Evolutionary conservation across 2,113 vertebrate genomes (phyloP).

Genomic region (Syngnathus typhle): DNA sequence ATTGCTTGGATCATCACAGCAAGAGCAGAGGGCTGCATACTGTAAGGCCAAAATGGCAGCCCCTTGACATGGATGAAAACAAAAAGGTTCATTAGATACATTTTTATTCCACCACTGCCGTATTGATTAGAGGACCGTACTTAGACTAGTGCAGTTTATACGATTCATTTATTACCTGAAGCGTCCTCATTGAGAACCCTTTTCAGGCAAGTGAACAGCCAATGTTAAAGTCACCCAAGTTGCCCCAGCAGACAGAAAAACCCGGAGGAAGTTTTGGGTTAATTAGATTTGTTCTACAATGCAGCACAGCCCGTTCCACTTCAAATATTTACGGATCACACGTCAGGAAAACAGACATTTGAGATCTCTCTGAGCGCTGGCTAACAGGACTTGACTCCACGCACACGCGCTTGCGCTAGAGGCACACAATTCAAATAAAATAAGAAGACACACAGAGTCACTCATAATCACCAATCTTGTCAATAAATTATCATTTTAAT

Average conservation of each 20-base stretch:
- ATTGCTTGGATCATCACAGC: too few species aligned
- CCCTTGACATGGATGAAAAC: too few species aligned
- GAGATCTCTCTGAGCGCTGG: slow-evolving; percentile 59
- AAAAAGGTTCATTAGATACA: too few species aligned
- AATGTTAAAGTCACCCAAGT: slow-evolving; percentile 44
- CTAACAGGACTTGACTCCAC: slow-evolving; percentile 47
- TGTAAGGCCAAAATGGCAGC: too few species aligned
- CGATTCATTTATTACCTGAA: neutral
- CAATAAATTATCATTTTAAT: neutral
- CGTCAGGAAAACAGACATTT: slow-evolving; percentile 70
- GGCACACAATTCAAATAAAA: slow-evolving; percentile 23
- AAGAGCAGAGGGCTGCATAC: too few species aligned
- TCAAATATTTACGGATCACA: slow-evolving; percentile 73
- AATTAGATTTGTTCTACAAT: slow-evolving; percentile 71
- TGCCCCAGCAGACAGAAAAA: slow-evolving; percentile 41
- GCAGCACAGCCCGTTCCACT: slow-evolving; percentile 63
- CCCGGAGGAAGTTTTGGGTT: slow-evolving; percentile 65
- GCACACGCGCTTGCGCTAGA: slow-evolving; percentile 6
- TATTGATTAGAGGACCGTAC: too few species aligned
- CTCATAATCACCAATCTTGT: neutral
- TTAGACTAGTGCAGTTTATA: too few species aligned
- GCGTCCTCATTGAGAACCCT: slow-evolving; percentile 41
- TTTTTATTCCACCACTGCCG: too few species aligned
- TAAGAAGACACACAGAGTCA: slow-evolving; percentile 31
- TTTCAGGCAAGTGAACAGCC: slow-evolving; percentile 50